phyloP scores from a whole-genome alignment of 37 sponge, comb jelly and placozoan genomes.

The Ianthella basta region DNA sequence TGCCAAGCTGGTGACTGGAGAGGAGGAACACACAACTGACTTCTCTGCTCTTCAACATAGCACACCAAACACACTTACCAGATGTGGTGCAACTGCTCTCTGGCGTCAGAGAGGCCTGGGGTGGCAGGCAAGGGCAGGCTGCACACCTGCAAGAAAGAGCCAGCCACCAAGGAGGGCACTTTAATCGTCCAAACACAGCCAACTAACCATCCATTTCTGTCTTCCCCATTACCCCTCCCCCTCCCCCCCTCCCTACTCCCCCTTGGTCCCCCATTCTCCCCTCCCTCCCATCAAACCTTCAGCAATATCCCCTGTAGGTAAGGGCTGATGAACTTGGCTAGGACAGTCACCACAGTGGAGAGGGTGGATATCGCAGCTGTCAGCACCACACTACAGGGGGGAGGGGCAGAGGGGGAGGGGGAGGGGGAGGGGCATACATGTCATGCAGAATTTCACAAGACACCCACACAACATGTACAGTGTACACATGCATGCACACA shows the following conservation, averaged over 20 bases:
- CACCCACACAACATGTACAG: too few relatives aligned
- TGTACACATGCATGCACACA: too few relatives aligned
- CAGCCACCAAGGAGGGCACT: neutral
- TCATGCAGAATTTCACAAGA: too few relatives aligned
- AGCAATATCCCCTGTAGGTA: constrained; percentile 34
- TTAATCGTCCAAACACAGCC: too few relatives aligned
- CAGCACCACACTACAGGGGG: constrained; percentile 20
- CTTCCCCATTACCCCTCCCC: neutral
- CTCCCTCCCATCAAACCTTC: constrained; percentile 40
- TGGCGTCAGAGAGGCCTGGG: too few relatives aligned
- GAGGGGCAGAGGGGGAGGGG: neutral
- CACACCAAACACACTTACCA: too few relatives aligned
- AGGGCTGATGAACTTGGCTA: constrained; percentile 79
- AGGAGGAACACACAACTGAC: neutral
- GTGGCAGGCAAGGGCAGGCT: too few relatives aligned
- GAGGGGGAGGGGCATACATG: neutral
- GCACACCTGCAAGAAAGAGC: too few relatives aligned
- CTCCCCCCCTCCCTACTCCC: neutral
- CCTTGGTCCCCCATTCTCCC: too few relatives aligned
- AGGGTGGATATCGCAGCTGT: constrained; percentile 51
- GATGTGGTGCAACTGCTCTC: too few relatives aligned
- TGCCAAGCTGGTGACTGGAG: constrained; percentile 41
- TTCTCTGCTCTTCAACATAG: too few relatives aligned
- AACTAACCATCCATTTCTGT: too few relatives aligned
- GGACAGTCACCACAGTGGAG: constrained; percentile 26